Conservation (phyloP, 2,113 vertebrate species). For the Apistogramma diplotaenia region DNA sequence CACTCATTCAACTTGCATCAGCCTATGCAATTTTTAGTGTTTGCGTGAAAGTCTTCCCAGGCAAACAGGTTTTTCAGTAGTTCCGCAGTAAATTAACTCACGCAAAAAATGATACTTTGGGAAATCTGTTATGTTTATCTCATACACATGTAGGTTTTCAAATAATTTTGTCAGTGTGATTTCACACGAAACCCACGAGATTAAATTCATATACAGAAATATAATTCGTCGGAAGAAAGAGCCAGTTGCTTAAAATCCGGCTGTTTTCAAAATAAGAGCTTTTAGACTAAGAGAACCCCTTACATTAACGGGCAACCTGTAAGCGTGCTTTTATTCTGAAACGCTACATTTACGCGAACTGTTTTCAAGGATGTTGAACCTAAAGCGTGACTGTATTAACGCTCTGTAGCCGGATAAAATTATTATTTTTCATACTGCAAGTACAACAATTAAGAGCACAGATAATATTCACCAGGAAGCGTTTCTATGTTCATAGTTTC, state of each 20-base stretch:
- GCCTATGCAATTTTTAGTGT: constrained; percentile 34
- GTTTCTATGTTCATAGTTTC: not conserved
- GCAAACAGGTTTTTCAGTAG: not conserved
- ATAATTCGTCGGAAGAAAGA: not conserved
- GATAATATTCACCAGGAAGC: not conserved
- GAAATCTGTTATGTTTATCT: accelerated
- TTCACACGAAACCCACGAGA: accelerated
- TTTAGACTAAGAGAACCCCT: accelerated
- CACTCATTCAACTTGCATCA: constrained; percentile 75
- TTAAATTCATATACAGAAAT: not conserved
- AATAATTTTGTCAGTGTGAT: not conserved
- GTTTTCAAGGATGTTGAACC: not conserved
- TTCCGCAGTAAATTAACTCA: constrained; percentile 10
- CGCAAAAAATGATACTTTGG: not conserved
- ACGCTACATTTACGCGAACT: not conserved
- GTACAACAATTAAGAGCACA: not conserved
- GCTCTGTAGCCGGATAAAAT: not conserved
- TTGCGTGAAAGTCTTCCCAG: constrained; percentile 21
- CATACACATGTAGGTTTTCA: accelerated
- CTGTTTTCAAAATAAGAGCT: constrained; percentile 47
- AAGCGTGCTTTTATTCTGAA: constrained; percentile 31
- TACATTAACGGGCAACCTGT: accelerated
- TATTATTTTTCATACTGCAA: not conserved
- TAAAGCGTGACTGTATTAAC: not conserved
- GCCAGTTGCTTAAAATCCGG: not conserved